phyloP scores from a whole-genome alignment of 2,888 invertebrate species.

The Athalia cordata region DNA sequence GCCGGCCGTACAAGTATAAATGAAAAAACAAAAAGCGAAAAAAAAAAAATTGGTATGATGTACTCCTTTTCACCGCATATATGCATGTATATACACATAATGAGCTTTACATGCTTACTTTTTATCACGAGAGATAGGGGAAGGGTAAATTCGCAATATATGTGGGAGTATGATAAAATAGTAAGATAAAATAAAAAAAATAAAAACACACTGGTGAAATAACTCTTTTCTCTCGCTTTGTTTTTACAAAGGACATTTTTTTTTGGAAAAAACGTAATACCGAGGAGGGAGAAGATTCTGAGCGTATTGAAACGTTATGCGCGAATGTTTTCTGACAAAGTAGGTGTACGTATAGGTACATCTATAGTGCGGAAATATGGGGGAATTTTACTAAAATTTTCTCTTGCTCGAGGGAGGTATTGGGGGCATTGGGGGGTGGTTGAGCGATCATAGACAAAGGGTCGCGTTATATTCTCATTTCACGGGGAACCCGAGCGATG shows the following conservation, averaged over 20 bases:
- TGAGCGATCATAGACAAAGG: slow-evolving; percentile 46
- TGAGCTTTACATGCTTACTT: too few relatives aligned
- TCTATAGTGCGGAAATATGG: slow-evolving; percentile 1
- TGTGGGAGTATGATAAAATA: too few relatives aligned
- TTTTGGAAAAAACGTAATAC: not conserved
- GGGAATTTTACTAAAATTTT: slow-evolving; percentile 49
- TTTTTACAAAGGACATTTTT: not conserved
- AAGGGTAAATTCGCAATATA: too few relatives aligned
- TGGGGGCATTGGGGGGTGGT: not conserved
- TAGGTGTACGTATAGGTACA: not conserved
- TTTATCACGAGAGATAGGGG: too few relatives aligned
- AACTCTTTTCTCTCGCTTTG: not conserved
- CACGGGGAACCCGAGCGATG: slow-evolving; percentile 30
- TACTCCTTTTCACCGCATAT: too few relatives aligned
- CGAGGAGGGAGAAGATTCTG: not conserved
- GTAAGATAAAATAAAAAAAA: not conserved
- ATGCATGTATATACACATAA: too few relatives aligned
- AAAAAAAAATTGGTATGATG: too few relatives aligned
- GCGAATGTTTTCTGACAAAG: not conserved
- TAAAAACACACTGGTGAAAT: not conserved
- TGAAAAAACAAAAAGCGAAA: too few relatives aligned
- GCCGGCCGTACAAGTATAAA: too few relatives aligned
- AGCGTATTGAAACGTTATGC: not conserved
- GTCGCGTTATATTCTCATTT: slow-evolving; percentile 48
- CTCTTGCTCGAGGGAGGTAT: not conserved